Evolutionary conservation across 2,888 invertebrate species (phyloP).

Genomic region (Athrips mouffetella): DNA sequence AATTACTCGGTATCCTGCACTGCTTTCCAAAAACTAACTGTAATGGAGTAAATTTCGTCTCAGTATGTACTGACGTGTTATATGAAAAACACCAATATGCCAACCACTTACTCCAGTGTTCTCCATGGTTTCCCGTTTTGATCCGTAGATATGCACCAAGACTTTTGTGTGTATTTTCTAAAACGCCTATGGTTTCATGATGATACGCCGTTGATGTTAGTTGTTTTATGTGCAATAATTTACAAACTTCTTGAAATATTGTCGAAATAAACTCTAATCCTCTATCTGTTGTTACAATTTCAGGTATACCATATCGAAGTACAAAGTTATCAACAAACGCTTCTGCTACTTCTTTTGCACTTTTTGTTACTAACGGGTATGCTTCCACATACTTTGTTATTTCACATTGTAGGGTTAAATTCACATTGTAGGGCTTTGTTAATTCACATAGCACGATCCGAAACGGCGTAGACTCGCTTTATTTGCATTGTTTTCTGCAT

Average conservation of each 20-base stretch:
- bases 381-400: slow-evolving; percentile 20
- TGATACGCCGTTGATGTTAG: slow-evolving; percentile 6
- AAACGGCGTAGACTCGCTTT: too few relatives aligned
- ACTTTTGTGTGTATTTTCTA: slow-evolving; percentile 5
- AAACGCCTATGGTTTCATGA: slow-evolving; percentile 6
- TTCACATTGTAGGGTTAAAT: slow-evolving; percentile 16
- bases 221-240: slow-evolving; percentile 9
- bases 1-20: background rate
- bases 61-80: slow-evolving; percentile 7
- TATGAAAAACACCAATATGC: slow-evolving; percentile 2
- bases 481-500: too few relatives aligned
- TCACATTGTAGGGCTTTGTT: slow-evolving; percentile 17
- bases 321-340: slow-evolving; percentile 5
- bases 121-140: background rate
- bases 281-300: background rate
- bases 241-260: slow-evolving; percentile 11
- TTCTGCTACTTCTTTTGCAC: background rate
- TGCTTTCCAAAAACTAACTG: slow-evolving; percentile 6
- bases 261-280: slow-evolving; percentile 10
- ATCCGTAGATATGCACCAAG: slow-evolving; percentile 1
- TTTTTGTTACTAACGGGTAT: slow-evolving; percentile 10
- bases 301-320: background rate
- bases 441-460: too few relatives aligned
- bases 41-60: background rate
- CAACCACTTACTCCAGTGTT: too few relatives aligned